Percentiles rank a stretch among this genome's conserved stretches.
phyloP scores from a whole-genome alignment of 2,797 vertebrate species.

The Onychomys torridus region DNA sequence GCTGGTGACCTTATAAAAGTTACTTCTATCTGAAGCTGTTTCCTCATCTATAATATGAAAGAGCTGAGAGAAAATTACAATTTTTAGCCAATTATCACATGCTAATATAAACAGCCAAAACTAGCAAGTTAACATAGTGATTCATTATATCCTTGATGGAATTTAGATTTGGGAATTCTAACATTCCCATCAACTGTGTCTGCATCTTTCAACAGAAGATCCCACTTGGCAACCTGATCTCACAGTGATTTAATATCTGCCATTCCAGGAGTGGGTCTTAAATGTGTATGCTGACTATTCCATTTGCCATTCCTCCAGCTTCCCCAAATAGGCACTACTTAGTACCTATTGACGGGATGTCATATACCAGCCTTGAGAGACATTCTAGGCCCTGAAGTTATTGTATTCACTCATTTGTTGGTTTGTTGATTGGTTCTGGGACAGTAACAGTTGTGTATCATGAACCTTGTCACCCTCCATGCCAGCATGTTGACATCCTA shows the following conservation, averaged over 20 bases:
- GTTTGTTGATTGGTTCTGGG: neutral
- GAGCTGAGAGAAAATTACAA: neutral
- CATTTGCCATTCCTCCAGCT: neutral
- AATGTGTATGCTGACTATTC: neutral
- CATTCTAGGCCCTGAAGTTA: neutral
- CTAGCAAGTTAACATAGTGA: neutral
- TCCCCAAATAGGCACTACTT: neutral
- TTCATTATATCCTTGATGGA: neutral
- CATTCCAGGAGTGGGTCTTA: neutral
- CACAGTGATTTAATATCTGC: neutral
- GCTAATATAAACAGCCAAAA: conserved; percentile 16
- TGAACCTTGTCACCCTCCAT: neutral
- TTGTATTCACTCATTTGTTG: neutral
- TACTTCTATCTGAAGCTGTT: neutral
- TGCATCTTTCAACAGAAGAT: neutral
- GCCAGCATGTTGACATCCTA: neutral
- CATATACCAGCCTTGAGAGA: neutral
- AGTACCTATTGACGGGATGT: neutral
- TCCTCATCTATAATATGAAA: conserved; percentile 38
- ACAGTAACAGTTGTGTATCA: neutral
- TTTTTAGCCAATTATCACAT: neutral
- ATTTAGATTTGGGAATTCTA: neutral
- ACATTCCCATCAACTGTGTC: neutral
- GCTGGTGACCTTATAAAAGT: neutral
- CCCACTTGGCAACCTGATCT: neutral